Conservation (phyloP, 2,113 vertebrate species). For the Bubo blakistoni region DNA sequence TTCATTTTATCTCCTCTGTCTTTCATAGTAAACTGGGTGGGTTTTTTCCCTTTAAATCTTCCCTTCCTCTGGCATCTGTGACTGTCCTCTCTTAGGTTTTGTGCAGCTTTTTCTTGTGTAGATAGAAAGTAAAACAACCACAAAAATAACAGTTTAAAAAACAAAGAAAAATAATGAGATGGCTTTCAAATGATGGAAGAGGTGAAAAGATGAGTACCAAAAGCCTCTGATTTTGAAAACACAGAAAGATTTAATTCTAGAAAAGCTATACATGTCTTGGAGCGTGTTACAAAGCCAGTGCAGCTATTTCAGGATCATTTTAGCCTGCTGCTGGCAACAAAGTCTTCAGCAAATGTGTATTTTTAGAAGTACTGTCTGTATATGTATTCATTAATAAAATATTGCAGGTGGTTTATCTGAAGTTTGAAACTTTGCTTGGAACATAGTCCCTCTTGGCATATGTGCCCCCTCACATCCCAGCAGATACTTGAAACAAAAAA, state of each 20-base stretch:
- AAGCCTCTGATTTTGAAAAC: background rate
- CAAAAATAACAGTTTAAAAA: background rate
- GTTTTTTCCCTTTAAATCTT: background rate
- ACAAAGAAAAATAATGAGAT: background rate
- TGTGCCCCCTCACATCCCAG: background rate
- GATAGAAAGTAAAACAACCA: background rate
- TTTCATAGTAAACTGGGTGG: background rate
- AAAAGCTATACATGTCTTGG: background rate
- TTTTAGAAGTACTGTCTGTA: background rate
- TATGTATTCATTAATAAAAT: background rate
- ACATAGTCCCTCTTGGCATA: background rate
- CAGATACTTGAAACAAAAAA: background rate
- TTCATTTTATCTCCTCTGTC: background rate
- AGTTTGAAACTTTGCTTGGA: background rate
- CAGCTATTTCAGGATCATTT: background rate
- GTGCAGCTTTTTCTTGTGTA: background rate
- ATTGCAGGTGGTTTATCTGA: background rate
- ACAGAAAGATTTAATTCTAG: background rate
- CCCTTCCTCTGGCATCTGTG: background rate
- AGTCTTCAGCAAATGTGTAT: background rate
- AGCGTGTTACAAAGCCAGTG: background rate
- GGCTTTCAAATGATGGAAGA: background rate
- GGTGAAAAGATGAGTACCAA: background rate
- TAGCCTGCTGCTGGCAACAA: background rate
- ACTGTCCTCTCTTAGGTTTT: background rate